These are phyloP conservation scores for Stomorhina lunata DNA, from an alignment of 2,888 invertebrate genomes.

Conservation along the genomic window DNA sequence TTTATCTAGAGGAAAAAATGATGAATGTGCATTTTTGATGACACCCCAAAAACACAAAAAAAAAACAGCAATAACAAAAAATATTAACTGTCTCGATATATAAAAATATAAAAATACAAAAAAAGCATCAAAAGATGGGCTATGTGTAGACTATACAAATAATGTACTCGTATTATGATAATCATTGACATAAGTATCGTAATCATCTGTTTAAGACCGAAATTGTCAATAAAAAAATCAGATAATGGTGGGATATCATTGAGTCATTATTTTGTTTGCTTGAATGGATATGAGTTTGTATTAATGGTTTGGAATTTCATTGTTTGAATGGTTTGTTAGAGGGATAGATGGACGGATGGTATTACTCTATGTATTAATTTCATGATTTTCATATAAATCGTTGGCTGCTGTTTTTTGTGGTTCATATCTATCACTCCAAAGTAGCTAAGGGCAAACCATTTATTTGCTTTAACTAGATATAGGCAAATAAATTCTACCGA, in stretches of 20 bases:
- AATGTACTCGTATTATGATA: slow-evolving; percentile 37
- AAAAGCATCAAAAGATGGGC: slow-evolving; percentile 14
- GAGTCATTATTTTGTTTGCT: background rate
- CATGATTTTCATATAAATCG: background rate
- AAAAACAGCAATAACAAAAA: slow-evolving; percentile 12
- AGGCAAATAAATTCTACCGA: no score
- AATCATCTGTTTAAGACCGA: slow-evolving; percentile 50
- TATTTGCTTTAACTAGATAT: no score
- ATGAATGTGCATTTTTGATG: slow-evolving; percentile 68
- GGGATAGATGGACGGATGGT: background rate
- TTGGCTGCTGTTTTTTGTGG: background rate
- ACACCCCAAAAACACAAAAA: slow-evolving; percentile 34
- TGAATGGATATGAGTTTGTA: background rate
- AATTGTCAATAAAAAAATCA: slow-evolving; percentile 15
- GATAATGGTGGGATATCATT: background rate
- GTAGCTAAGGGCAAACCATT: no score
- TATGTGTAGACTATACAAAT: slow-evolving; percentile 22
- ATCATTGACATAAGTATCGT: slow-evolving; percentile 52
- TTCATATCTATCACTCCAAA: no score
- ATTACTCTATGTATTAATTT: background rate
- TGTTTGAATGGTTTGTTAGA: background rate
- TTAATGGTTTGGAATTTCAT: slow-evolving; percentile 11
- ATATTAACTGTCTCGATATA: slow-evolving; percentile 42
- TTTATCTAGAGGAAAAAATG: slow-evolving; percentile 63
- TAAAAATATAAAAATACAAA: slow-evolving; percentile 20